Percentiles rank a stretch among this genome's conserved stretches.
phyloP scores from a whole-genome alignment of 1,140 invertebrate genomes.

The Pomacea maculata region DNA sequence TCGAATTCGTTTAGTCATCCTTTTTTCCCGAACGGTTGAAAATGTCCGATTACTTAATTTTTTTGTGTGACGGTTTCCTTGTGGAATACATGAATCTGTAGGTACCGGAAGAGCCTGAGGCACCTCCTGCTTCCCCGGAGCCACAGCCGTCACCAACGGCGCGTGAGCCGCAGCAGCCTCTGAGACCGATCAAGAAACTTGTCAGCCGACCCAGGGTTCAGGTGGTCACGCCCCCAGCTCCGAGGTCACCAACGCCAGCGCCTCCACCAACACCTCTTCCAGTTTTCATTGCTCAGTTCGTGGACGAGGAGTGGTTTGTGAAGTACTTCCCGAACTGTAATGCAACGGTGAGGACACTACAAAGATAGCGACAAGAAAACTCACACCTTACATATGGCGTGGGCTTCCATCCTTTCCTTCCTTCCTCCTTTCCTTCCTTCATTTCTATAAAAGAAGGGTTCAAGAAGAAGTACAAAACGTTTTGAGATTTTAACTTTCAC shows the following conservation, averaged over 20 bases:
- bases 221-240: constrained; percentile 22
- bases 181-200: constrained; percentile 42
- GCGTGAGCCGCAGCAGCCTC: constrained; percentile 35
- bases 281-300: constrained; percentile 60
- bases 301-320: constrained; percentile 61
- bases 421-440: too few relatives aligned
- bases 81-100: neutral
- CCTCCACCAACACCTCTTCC: constrained; percentile 53
- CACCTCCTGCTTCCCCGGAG: constrained; percentile 13
- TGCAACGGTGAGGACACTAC: constrained; percentile 44
- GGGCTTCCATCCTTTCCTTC: too few relatives aligned
- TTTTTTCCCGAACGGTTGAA: neutral
- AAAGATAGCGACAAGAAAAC: too few relatives aligned
- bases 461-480: too few relatives aligned
- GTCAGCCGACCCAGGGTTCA: constrained; percentile 26
- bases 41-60: neutral
- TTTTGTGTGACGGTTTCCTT: neutral
- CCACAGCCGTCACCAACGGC: constrained; percentile 19
- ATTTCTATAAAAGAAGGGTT: too few relatives aligned
- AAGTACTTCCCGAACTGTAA: constrained; percentile 60
- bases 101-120: constrained; percentile 7
- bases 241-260: constrained; percentile 33
- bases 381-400: too few relatives aligned
- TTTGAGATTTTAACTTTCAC: too few relatives aligned
- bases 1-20: neutral